A percentile compares a stretch with the other conserved stretches of the same genome.
Evolutionary conservation across 1,140 invertebrate genomes (phyloP).

Genomic region (Drosophila nebulosa): DNA sequence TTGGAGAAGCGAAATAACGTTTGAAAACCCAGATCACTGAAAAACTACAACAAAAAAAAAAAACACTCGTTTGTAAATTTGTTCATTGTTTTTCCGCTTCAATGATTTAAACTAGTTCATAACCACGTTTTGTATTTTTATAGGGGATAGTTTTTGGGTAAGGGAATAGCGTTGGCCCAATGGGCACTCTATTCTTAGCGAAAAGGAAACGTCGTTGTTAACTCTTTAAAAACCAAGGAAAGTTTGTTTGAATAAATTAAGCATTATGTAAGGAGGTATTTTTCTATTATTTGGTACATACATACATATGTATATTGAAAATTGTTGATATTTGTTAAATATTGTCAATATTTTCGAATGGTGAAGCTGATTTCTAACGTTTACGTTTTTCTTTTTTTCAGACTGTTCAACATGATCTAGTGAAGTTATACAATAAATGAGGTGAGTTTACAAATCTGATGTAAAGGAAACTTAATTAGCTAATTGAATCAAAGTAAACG

Average conservation of each 20-base stretch:
- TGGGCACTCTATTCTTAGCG: neutral
- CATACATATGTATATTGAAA: too few relatives aligned
- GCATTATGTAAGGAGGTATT: too few relatives aligned
- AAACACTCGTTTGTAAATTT: neutral
- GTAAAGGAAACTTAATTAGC: too few relatives aligned
- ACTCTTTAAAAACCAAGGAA: too few relatives aligned
- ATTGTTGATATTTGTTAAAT: too few relatives aligned
- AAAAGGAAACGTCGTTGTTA: neutral
- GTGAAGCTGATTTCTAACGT: too few relatives aligned
- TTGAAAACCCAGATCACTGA: neutral
- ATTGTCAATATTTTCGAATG: too few relatives aligned
- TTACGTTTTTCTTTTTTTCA: neutral
- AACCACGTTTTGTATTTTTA: neutral
- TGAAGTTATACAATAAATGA: neutral
- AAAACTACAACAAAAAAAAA: neutral
- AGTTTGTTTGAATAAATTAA: too few relatives aligned
- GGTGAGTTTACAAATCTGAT: neutral
- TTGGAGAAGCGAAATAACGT: neutral
- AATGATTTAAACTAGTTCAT: neutral
- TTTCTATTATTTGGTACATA: too few relatives aligned
- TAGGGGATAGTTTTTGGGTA: neutral
- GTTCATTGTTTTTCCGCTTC: neutral
- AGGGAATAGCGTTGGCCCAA: neutral
- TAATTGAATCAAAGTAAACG: too few relatives aligned
- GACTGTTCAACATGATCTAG: neutral